Base-by-base conservation (phyloP, 2,888 invertebrate species). In the Eupithecia subfuscata region DNA sequence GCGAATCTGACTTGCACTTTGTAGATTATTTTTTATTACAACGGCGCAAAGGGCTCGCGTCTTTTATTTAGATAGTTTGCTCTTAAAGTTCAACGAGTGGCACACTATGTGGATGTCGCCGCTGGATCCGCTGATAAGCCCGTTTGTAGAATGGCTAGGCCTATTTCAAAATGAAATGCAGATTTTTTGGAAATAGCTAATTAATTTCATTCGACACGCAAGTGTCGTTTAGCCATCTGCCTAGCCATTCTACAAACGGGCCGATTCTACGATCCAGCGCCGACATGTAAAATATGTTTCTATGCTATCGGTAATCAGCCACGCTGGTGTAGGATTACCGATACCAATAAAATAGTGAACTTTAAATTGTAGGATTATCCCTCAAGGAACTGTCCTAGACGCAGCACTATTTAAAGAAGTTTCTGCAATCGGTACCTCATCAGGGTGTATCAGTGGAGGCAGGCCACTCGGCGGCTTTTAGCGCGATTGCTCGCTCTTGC, bases 401-500 rank as follows among this genome's bases (percentile, higher is more conserved):
- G 9, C 52, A n/a, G 52, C 8, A 52, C 56, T 56, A 52, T 11
- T 45, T 16, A 9, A 52, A 12, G 9, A 56, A 60, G 12, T 52
- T 60, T 70, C 67, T 84, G 82, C 81, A 63, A 30, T 71, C 84
- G 25, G 70, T 84, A 81, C 82, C 70, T 78, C 79, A 76, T 80
- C 75, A 82, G 77, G 40, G 78, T 76, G 65, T 67, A 67, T 67
- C 69, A 67, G 65, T 67, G 22, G 34, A 67, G 65, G 14, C 60
- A 60, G 82, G 82, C 67, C 77, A 76, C 72, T 73, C 80, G 75
- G 78, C 80, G 76, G 71, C 75, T 75, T 56, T 89, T 87, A 89
- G 89, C 76, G 82, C 83, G 88, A 89, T 89, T 89, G 88, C 89
- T 87, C 84, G 82, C 80, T 68, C 18, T 14, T 52, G 63, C n/a